Evolutionary conservation across 2,888 invertebrate species (phyloP).

Genomic region (Brenthis ino): DNA sequence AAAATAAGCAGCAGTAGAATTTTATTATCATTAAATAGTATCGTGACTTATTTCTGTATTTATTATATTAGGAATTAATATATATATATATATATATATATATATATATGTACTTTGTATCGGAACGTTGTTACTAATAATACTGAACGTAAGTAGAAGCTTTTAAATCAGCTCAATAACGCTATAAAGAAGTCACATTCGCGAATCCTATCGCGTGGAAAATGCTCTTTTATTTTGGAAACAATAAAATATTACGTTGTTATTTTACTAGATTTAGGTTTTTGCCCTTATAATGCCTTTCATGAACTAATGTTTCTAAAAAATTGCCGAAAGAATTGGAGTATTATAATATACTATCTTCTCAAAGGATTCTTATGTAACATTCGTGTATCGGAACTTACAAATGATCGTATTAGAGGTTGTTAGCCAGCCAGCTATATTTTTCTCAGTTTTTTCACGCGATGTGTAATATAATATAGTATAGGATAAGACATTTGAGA

Average conservation of each 20-base stretch:
- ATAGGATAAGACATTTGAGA: too few relatives aligned
- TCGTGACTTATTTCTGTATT: too few relatives aligned
- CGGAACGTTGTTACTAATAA: background rate
- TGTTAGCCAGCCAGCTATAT: background rate
- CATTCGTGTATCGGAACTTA: background rate
- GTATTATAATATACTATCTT: background rate
- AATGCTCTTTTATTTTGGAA: conserved; percentile 22
- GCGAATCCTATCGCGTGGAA: conserved; percentile 26
- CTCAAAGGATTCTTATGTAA: background rate
- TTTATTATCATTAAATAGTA: too few relatives aligned
- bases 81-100: background rate
- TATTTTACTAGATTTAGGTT: conserved; percentile 18
- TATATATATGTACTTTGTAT: background rate
- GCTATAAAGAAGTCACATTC: conserved; percentile 23
- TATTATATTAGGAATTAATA: too few relatives aligned
- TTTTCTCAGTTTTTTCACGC: too few relatives aligned
- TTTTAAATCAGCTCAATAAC: conserved; percentile 3
- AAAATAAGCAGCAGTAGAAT: too few relatives aligned
- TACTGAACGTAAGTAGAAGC: conserved; percentile 4
- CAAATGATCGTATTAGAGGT: background rate
- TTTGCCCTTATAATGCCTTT: conserved; percentile 9
- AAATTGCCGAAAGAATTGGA: background rate
- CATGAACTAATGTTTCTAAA: conserved; percentile 5
- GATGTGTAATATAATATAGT: background rate
- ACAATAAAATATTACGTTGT: conserved; percentile 23